Percentiles rank a stretch among this genome's conserved stretches.
These are phyloP conservation scores for Gnathonemus echidnorhynchus DNA, from an alignment of 2,113 vertebrate species.

Conservation along the genomic window DNA sequence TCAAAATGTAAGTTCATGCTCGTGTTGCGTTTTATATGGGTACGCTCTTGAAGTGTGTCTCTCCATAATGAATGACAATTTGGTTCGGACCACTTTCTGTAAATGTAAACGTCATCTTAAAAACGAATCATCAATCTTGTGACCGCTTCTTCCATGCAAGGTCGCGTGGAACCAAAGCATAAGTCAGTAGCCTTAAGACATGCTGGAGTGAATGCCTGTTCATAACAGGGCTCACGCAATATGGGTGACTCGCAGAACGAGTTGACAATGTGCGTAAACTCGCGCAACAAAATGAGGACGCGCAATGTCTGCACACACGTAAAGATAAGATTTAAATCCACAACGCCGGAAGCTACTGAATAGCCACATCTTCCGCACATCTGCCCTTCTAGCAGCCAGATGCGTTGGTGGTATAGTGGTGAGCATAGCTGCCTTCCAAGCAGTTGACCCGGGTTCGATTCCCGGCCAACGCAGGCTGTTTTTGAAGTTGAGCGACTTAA, in stretches of 20 bases:
- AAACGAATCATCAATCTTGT: neutral
- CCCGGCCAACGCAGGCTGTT: conserved; percentile 51
- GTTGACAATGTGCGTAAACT: neutral
- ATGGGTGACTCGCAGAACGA: neutral
- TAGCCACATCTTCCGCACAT: neutral
- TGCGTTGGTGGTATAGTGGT: conserved; percentile 46
- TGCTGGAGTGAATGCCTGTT: neutral
- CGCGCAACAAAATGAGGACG: neutral
- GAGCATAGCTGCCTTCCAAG: conserved; percentile 70
- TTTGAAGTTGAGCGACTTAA: neutral
- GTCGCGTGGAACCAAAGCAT: neutral
- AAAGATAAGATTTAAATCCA: too few relatives aligned
- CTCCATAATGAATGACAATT: neutral
- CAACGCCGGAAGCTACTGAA: neutral
- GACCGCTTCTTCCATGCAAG: neutral
- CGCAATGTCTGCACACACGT: neutral
- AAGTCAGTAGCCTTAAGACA: neutral
- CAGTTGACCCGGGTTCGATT: conserved; percentile 69
- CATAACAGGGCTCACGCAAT: neutral
- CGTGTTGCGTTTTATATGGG: neutral
- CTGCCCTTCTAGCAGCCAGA: rapidly evolving
- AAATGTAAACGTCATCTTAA: neutral
- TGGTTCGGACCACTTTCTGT: neutral
- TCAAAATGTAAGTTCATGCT: neutral
- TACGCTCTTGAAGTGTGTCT: neutral